Base-by-base conservation (phyloP, 2,888 invertebrate genomes). In the Lapara coniferarum region DNA sequence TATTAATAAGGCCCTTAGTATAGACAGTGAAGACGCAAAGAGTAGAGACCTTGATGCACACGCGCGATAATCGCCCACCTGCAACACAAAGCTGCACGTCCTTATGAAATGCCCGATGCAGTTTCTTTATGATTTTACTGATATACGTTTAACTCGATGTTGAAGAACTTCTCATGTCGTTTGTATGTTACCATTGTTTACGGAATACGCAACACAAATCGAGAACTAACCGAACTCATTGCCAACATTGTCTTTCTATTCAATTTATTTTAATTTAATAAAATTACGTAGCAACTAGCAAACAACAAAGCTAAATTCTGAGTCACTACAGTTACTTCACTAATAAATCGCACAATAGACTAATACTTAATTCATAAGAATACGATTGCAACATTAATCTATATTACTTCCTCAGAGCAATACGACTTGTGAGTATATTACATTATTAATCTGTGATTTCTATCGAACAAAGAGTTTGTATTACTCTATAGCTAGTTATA, bases 31-130 rank as follows among this genome's bases (percentile, higher is more conserved):
- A 56, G 56, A 25, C 56, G 56, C 37, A 37, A 37, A 37, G 37
- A 37, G 37, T 25, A 13, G 56, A 56, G 56, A 56, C 56, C 56
- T 56, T 56, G 56, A 56, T 56, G 13, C 19, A 56, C 19, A 56
- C 25, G 25, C 25, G 56, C 56, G 5, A 25, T 56, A 56, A 19
- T 25, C 56, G 56, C 25, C 25, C 25, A 25, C 25, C 25, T 25
- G 25, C 25, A 25, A 25, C 25, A 56, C 6, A 25, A 25, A 25
- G 10, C 1, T 56, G 19, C 25, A 12, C 13, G 56, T 19, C 25
- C 56, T 19, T 56, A 56, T 56, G 56, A 19, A 56, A 56, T 30
- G 25, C 13, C 10, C 6, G 37, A 59, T 59, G 37, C 59, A 59
- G 16, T 14, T 14, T 30, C n/a, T 10, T 59, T 59, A n/a, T 44